Evolutionary conservation across 1,140 invertebrate species (phyloP).

Genomic region (Rhynchophorus ferrugineus): DNA sequence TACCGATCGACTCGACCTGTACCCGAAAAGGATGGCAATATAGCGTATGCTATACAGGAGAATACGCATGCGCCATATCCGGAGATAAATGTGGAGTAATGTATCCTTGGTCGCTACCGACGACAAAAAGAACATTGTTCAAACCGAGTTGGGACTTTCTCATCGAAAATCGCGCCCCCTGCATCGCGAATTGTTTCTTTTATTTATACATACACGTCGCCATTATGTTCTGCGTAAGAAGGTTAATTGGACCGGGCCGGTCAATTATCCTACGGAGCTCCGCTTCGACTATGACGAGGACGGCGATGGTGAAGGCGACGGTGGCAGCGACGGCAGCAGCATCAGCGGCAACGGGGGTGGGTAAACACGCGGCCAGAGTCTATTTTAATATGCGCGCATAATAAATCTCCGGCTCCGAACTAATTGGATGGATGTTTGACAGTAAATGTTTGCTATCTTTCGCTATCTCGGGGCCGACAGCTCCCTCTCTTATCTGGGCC

Average conservation of each 20-base stretch:
- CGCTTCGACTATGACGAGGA: conserved; percentile 4
- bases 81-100: too few relatives aligned
- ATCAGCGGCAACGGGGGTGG: background rate
- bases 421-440: conserved; percentile 31
- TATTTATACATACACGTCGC: conserved; percentile 17
- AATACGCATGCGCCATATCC: too few relatives aligned
- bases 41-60: too few relatives aligned
- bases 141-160: background rate
- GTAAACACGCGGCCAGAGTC: conserved; percentile 21
- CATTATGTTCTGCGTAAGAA: conserved; percentile 20
- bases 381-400: conserved; percentile 26
- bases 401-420: conserved; percentile 26
- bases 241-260: conserved; percentile 17
- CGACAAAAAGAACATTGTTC: conserved; percentile 10
- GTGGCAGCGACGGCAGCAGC: background rate
- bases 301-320: background rate
- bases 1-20: too few relatives aligned
- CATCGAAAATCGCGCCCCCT: background rate
- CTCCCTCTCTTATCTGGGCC: conserved; percentile 21
- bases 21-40: too few relatives aligned
- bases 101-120: too few relatives aligned
- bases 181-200: conserved; percentile 1
- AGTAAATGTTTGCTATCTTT: conserved; percentile 24
- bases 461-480: conserved; percentile 23
- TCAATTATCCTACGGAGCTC: conserved; percentile 15